Conservation (phyloP, 1,140 invertebrate species). For the Bicyclus anynana region DNA sequence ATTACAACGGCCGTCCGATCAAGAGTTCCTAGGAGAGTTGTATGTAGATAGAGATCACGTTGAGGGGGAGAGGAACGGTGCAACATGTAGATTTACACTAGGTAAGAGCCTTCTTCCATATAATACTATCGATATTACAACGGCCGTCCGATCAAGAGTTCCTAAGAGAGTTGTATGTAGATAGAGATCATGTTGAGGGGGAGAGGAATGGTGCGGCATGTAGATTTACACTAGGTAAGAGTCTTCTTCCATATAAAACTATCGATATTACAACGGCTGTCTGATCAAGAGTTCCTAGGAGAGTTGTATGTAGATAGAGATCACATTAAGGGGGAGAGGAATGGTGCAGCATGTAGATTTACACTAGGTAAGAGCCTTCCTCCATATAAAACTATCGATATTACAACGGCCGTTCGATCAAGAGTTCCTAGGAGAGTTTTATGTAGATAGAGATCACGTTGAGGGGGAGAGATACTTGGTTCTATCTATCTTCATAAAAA, state of each 20-base stretch:
- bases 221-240: constrained; percentile 81
- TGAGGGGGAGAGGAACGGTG: constrained; percentile 88
- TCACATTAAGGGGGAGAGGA: constrained; percentile 86
- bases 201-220: constrained; percentile 90
- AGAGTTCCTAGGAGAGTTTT: constrained; percentile 92
- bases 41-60: constrained; percentile 92
- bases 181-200: constrained; percentile 89
- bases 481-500: no score
- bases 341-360: constrained; percentile 91
- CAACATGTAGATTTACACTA: constrained; percentile 87
- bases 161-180: constrained; percentile 93
- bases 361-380: constrained; percentile 44
- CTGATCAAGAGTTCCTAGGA: constrained; percentile 92
- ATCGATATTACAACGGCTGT: constrained; percentile 89
- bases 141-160: constrained; percentile 91
- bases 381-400: constrained; percentile 92
- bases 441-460: constrained; percentile 91
- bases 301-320: constrained; percentile 94
- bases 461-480: constrained; percentile 88
- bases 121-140: constrained; percentile 91
- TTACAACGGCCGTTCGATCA: constrained; percentile 90
- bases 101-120: constrained; percentile 77
- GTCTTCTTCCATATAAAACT: constrained; percentile 83
- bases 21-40: constrained; percentile 91
- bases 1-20: constrained; percentile 89